phyloP scores from a whole-genome alignment of 1,140 invertebrate species.

The Drosophila tristis region DNA sequence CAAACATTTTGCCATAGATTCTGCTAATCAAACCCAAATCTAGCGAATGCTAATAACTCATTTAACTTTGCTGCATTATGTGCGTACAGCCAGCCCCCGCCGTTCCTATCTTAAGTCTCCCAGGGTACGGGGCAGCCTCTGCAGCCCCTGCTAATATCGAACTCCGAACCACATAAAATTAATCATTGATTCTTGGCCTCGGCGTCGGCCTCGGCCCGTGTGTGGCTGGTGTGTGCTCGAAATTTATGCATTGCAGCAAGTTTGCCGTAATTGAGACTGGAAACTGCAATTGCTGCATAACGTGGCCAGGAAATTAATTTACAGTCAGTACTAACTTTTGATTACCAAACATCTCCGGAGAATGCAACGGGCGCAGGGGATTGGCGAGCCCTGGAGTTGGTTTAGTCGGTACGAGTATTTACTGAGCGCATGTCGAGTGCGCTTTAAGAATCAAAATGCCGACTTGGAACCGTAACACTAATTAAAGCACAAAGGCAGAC shows the following conservation, averaged over 20 bases:
- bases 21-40: no score
- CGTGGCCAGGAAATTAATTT: constrained; percentile 65
- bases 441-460: constrained; percentile 51
- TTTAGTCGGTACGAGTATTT: constrained; percentile 11
- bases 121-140: not conserved
- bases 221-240: constrained; percentile 26
- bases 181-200: constrained; percentile 55
- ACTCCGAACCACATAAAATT: constrained; percentile 63
- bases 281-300: constrained; percentile 45
- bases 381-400: not conserved
- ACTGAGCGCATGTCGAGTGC: constrained; percentile 23
- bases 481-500: constrained; percentile 61
- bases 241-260: constrained; percentile 77
- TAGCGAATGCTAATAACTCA: no score
- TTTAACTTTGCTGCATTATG: no score
- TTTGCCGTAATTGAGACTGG: constrained; percentile 57
- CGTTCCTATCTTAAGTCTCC: not conserved
- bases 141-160: constrained; percentile 29
- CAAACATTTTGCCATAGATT: no score
- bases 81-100: not conserved
- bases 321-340: constrained; percentile 38
- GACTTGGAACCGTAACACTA: constrained; percentile 57
- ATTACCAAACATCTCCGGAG: constrained; percentile 47
- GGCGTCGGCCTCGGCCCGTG: not conserved
- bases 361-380: constrained; percentile 6